phyloP scores from a whole-genome alignment of 2,113 vertebrate genomes.

The Herpetotheres cachinnans region DNA sequence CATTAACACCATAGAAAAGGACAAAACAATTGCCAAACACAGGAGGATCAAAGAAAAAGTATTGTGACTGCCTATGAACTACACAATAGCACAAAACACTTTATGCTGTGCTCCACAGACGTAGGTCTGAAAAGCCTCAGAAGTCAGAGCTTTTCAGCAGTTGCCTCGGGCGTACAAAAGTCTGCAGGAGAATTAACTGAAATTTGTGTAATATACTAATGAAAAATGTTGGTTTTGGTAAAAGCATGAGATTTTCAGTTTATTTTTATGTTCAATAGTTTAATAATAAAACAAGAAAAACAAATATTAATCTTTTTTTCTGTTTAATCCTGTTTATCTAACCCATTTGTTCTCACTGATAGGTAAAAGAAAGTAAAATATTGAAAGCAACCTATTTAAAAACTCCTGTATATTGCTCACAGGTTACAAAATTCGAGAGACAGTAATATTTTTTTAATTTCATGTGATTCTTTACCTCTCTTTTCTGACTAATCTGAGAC shows the following conservation, averaged over 20 bases:
- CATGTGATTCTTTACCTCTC: neutral
- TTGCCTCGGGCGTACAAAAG: neutral
- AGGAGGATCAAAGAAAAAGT: neutral
- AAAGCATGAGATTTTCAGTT: neutral
- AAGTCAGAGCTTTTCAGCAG: neutral
- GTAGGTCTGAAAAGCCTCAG: neutral
- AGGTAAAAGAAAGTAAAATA: neutral
- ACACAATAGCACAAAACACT: neutral
- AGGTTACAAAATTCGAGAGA: neutral
- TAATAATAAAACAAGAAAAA: neutral
- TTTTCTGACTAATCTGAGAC: neutral
- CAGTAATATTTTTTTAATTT: neutral
- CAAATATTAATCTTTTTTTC: neutral
- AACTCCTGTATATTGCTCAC: neutral
- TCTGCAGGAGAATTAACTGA: neutral
- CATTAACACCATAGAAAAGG: neutral
- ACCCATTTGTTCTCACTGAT: neutral
- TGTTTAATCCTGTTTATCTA: neutral
- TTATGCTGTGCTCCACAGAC: neutral
- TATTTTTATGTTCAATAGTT: neutral
- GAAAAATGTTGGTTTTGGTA: neutral
- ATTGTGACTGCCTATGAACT: neutral
- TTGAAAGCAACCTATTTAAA: neutral
- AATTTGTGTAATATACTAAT: neutral
- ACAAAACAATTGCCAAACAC: neutral